Base-by-base conservation (phyloP, 2,113 vertebrate genomes). In the Thamnophis sirtalis region DNA sequence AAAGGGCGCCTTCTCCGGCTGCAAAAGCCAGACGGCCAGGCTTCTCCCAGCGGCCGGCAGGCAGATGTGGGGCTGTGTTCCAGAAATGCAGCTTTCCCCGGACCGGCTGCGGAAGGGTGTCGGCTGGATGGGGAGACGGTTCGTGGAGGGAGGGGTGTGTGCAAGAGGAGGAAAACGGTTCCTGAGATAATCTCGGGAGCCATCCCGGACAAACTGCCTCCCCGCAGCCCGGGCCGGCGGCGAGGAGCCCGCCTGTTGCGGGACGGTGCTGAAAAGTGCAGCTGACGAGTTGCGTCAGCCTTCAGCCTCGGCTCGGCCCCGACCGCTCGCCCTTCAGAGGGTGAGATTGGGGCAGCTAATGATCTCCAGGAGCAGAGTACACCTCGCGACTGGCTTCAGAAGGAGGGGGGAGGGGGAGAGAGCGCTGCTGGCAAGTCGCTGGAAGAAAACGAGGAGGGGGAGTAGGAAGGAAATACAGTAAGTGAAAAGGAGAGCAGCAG, bases 41-140 rank as follows among this genome's bases (percentile, higher is more conserved):
- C 33, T 86, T 54, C 11, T 33, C 89, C 9, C n/a, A 9, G 5
- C 4, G 91, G 50, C 49, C 94, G 49, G 95, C 60, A 15, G 17
- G 93, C 96, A 96, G 96, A 96, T 96, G 96, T 96, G 95, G 91
- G 73, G 87, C 89, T 96, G 94, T 96, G 96, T 96, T 95, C 93
- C 56, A 91, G 96, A 96, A 94, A 96, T 85, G 95, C 88, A 96
- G 90, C 28, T 93, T 93, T 95, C 95, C 94, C 94, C 49, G 93
- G 90, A 95, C 96, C 96, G 95, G 94, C 95, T 96, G 96, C 94
- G 94, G 28, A 90, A 94, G 96, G 94, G 96, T 96, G 96, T 96
- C 80, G 93, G 0, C 87, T 94, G 92, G 95, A 96, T 95, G 91
- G 94, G 51, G 90, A 95, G 96, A 96, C 96, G 92, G 95, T 92